These are phyloP conservation scores for Sarcoramphus papa DNA, from an alignment of 2,797 vertebrate species.

Conservation along the genomic window DNA sequence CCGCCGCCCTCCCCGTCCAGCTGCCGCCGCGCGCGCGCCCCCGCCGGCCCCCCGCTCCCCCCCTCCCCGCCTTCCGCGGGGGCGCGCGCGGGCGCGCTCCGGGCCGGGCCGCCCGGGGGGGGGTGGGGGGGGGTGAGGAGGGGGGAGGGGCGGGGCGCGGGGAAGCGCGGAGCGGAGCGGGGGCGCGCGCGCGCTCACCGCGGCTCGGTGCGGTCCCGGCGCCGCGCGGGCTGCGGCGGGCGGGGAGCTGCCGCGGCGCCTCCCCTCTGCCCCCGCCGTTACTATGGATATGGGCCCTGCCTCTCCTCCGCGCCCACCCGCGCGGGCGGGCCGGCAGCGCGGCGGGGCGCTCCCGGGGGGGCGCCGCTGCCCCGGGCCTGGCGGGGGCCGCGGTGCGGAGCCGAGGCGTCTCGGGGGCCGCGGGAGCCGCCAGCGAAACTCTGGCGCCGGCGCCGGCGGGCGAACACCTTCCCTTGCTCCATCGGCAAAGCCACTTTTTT, in stretches of 20 bases:
- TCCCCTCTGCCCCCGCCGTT: constrained; percentile 59
- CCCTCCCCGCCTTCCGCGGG: not conserved
- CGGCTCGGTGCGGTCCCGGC: not conserved
- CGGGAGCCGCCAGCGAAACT: not conserved
- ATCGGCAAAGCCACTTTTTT: not conserved
- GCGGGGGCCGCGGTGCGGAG: not conserved
- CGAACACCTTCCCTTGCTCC: not conserved
- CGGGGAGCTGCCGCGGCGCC: constrained; percentile 28
- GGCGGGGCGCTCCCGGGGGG: not conserved
- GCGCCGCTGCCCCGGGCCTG: not conserved
- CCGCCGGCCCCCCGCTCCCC: not conserved
- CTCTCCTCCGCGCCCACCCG: constrained; percentile 58
- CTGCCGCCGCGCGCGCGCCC: not conserved
- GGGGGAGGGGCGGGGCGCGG: not conserved
- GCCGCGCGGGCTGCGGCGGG: constrained; percentile 19
- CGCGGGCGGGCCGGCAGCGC: not conserved
- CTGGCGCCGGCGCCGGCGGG: not conserved
- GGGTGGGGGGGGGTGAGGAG: too few species aligned
- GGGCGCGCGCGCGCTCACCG: not conserved
- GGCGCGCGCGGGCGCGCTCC: not conserved
- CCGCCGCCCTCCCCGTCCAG: not conserved
- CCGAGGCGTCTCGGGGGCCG: not conserved
- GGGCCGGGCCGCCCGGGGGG: not conserved
- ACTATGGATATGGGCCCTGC: constrained; percentile 69
- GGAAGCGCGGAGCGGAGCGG: not conserved